phyloP scores from a whole-genome alignment of 2,888 invertebrate genomes.

The Vanessa cardui region DNA sequence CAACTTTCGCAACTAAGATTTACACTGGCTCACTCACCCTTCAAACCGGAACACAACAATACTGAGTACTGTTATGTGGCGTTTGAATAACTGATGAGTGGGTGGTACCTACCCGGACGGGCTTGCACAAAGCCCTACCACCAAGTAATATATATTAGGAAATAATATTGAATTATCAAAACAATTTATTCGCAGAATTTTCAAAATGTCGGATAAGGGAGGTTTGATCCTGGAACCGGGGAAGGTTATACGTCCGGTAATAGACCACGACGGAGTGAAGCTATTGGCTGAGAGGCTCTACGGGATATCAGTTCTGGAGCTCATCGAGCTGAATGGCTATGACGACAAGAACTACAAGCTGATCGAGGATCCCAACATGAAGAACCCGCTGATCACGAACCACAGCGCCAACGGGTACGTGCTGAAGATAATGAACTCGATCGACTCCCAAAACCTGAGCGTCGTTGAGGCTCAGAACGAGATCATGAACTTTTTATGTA shows the following conservation, averaged over 20 bases:
- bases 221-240: slow-evolving; percentile 73
- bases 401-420: slow-evolving; percentile 86
- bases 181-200: background rate
- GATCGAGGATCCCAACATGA: slow-evolving; percentile 80
- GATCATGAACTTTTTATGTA: slow-evolving; percentile 87
- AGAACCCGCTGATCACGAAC: slow-evolving; percentile 83
- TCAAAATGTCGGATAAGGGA: slow-evolving; percentile 28
- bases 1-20: too few species aligned
- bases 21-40: too few species aligned
- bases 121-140: too few species aligned
- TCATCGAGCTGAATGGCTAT: slow-evolving; percentile 87
- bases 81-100: too few species aligned
- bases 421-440: slow-evolving; percentile 91
- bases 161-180: too few species aligned
- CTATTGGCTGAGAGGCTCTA: slow-evolving; percentile 83
- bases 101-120: too few species aligned
- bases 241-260: slow-evolving; percentile 80
- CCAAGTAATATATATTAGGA: too few species aligned
- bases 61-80: too few species aligned
- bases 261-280: slow-evolving; percentile 78
- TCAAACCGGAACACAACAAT: too few species aligned
- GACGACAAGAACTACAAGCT: slow-evolving; percentile 91
- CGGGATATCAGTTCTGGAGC: slow-evolving; percentile 82
- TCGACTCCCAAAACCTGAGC: slow-evolving; percentile 87
- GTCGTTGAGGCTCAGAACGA: slow-evolving; percentile 90